Evolutionary conservation across 1,140 invertebrate genomes (phyloP).

Genomic region (honey bee (Apis mellifera)): Amel_HAv3.1 CM009932.2:15841001-15841500

Average conservation of each 20-base stretch:
- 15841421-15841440: constrained; percentile 37
- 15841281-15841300: not conserved
- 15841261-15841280: too few species aligned
- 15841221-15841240: not conserved
- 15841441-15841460: constrained; percentile 21
- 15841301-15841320: too few species aligned
- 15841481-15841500: constrained; percentile 27
- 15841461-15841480: constrained; percentile 15
- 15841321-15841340: not conserved
- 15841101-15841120: too few species aligned
- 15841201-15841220: not conserved
- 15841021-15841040: not conserved
- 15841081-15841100: not conserved
- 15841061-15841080: too few species aligned
- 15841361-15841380: not conserved
- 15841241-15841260: not conserved
- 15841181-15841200: not conserved
- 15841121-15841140: not conserved
- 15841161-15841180: not conserved
- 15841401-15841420: constrained; percentile 24
- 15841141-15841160: too few species aligned
- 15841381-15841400: not conserved
- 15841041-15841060: not conserved
- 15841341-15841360: constrained; percentile 13
- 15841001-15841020: not conserved